A percentile compares a stretch with the other conserved stretches of the same genome.
Evolutionary conservation across 2,113 vertebrate species (phyloP).

Genomic region (Macquaria ambigua): DNA sequence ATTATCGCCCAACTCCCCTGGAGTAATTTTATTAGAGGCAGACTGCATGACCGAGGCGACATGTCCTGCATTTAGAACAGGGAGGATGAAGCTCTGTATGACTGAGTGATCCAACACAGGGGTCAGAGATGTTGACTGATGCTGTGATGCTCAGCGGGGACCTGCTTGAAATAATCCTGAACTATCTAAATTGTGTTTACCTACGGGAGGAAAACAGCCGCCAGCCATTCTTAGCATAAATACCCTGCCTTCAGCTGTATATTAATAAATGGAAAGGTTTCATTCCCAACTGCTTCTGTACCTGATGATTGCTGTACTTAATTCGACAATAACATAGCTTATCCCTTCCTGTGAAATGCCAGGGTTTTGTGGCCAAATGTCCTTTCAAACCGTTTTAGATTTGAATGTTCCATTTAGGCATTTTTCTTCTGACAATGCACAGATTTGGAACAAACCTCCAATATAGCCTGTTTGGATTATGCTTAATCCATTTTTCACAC

Average conservation of each 20-base stretch:
- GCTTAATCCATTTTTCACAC: slow-evolving; percentile 14
- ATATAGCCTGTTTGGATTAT: not conserved
- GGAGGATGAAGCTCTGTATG: slow-evolving; percentile 18
- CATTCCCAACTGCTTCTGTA: not conserved
- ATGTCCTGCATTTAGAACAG: slow-evolving; percentile 49
- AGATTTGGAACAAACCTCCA: slow-evolving; percentile 25
- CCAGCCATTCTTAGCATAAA: slow-evolving; percentile 14
- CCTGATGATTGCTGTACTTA: slow-evolving; percentile 26
- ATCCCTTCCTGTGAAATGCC: slow-evolving; percentile 11
- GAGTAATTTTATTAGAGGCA: slow-evolving; percentile 37
- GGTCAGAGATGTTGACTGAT: slow-evolving; percentile 25
- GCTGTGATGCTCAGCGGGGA: slow-evolving; percentile 12
- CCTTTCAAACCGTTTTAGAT: slow-evolving; percentile 6
- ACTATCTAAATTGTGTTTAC: slow-evolving; percentile 33
- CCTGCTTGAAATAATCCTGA: slow-evolving; percentile 28
- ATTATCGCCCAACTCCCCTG: slow-evolving; percentile 17
- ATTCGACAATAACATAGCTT: not conserved
- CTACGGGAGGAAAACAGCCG: slow-evolving; percentile 14
- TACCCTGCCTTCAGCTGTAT: not conserved
- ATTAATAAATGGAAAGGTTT: slow-evolving; percentile 33
- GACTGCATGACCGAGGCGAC: slow-evolving; percentile 34
- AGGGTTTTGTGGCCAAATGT: slow-evolving; percentile 6
- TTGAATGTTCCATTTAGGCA: not conserved
- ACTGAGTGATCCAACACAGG: not conserved
- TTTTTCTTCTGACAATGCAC: slow-evolving; percentile 1